Percentiles rank a stretch among this genome's conserved stretches.
Evolutionary conservation across 1,140 invertebrate species (phyloP).

Genomic region (Drosophila pallidifrons): DNA sequence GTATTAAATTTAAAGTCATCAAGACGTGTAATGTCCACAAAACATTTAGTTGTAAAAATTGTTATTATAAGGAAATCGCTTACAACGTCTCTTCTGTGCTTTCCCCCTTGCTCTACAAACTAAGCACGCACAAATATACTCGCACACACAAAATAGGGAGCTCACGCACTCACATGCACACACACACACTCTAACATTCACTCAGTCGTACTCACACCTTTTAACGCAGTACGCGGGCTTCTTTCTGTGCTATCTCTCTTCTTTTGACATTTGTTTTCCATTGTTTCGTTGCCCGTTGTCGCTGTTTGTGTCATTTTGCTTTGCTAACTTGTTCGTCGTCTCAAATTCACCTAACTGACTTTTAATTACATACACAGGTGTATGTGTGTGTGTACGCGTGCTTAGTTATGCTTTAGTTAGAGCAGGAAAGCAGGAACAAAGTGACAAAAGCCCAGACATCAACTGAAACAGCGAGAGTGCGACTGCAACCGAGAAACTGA

Average conservation of each 20-base stretch:
- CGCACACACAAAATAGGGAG: too few relatives aligned
- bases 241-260: conserved; percentile 18
- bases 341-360: conserved; percentile 66
- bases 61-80: conserved; percentile 74
- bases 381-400: neutral
- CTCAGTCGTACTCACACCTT: neutral
- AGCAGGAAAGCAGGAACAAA: neutral
- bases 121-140: neutral
- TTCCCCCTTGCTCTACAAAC: neutral
- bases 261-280: conserved; percentile 26
- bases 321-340: conserved; percentile 52
- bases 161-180: too few relatives aligned
- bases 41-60: conserved; percentile 71
- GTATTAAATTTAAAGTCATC: conserved; percentile 46
- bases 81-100: conserved; percentile 35
- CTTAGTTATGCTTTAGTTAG: neutral
- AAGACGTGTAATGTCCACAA: conserved; percentile 42
- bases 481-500: conserved; percentile 41
- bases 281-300: conserved; percentile 24
- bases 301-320: conserved; percentile 46
- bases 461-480: neutral
- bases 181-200: neutral
- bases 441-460: conserved; percentile 34
- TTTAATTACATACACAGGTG: conserved; percentile 58
- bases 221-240: neutral